phyloP scores from a whole-genome alignment of 2,113 vertebrate species.

The Calidris pugnax region DNA sequence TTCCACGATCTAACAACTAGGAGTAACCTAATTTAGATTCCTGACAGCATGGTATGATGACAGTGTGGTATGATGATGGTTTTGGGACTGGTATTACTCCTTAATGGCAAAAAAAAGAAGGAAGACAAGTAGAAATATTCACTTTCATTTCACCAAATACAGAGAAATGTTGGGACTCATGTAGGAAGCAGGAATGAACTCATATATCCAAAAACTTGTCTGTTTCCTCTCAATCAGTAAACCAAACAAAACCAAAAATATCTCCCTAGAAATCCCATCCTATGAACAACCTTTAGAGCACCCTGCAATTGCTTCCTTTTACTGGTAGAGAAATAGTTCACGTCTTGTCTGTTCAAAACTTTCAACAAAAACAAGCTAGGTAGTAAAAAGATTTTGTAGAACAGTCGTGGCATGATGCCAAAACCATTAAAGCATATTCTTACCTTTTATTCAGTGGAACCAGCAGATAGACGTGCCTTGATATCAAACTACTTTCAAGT shows the following conservation, averaged over 20 bases:
- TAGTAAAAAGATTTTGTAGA: background rate
- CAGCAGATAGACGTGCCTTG: background rate
- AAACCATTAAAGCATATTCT: background rate
- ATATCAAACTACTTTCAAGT: background rate
- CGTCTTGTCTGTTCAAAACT: background rate
- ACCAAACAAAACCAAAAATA: background rate
- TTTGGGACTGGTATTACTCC: background rate
- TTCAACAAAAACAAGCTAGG: background rate
- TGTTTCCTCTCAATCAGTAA: background rate
- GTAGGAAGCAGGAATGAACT: background rate
- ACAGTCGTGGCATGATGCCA: background rate
- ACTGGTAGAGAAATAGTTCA: background rate
- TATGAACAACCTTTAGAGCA: background rate
- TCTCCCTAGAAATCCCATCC: background rate
- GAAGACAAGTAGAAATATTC: background rate
- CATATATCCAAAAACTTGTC: background rate
- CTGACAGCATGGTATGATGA: background rate
- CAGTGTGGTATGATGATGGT: background rate
- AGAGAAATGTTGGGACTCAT: background rate
- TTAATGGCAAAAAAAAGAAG: background rate
- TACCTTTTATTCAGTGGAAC: background rate
- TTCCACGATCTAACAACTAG: background rate
- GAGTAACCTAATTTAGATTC: background rate
- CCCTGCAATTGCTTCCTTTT: background rate
- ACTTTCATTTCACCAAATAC: background rate